These are phyloP conservation scores for Patagioenas fasciata DNA, from an alignment of 2,113 vertebrate genomes.

Conservation along the genomic window DNA sequence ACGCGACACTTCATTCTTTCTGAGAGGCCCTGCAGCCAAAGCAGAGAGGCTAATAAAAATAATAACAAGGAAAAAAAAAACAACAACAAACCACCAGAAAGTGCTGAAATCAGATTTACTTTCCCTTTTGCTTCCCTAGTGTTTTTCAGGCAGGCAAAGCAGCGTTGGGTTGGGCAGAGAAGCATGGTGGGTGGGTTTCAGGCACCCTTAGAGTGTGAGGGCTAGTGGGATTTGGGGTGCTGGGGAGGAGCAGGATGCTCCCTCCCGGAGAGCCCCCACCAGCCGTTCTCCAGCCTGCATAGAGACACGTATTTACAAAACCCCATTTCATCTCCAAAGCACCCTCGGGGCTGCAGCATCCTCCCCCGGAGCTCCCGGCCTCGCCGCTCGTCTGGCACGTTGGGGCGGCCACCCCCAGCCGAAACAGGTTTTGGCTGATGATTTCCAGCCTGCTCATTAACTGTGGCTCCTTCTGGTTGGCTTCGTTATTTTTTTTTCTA, in stretches of 20 bases:
- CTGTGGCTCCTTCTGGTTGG: neutral
- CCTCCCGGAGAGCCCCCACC: neutral
- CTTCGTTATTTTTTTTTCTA: neutral
- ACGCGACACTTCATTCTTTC: neutral
- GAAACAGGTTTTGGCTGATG: conserved; percentile 47
- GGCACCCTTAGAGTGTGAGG: neutral
- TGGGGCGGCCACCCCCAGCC: conserved; percentile 26
- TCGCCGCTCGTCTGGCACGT: neutral
- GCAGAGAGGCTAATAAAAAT: conserved; percentile 1
- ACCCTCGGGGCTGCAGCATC: neutral
- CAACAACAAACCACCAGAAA: neutral
- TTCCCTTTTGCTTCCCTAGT: neutral
- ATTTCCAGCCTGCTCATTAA: conserved; percentile 43
- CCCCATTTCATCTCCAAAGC: conserved; percentile 12
- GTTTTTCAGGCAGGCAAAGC: neutral
- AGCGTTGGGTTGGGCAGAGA: neutral
- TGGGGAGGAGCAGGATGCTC: neutral
- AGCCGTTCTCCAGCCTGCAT: neutral
- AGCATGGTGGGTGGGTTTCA: neutral
- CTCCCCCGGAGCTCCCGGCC: neutral
- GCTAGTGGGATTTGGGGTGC: too few species aligned
- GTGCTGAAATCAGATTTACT: conserved; percentile 11
- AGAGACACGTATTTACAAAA: neutral
- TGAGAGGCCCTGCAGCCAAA: conserved; percentile 26
- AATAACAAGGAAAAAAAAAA: too few species aligned